A percentile compares a stretch with the other conserved stretches of the same genome.
Evolutionary conservation across 2,888 invertebrate genomes (phyloP).

Genomic region (Amorpha juglandis): DNA sequence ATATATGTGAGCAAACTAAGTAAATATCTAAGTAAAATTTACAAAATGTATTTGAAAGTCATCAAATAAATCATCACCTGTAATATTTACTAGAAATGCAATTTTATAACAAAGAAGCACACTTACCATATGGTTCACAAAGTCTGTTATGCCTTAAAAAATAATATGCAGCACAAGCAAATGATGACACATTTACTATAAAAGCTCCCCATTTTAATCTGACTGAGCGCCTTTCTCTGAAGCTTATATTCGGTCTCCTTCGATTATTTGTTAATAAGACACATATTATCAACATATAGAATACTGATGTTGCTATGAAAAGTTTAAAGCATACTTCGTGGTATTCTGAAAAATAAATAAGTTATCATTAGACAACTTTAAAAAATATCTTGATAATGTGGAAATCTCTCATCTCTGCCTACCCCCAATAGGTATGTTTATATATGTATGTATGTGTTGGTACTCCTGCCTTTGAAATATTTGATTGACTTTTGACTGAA

Average conservation of each 20-base stretch:
- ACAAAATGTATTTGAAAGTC: too few relatives aligned
- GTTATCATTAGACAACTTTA: too few relatives aligned
- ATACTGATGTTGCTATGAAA: constrained; percentile 92
- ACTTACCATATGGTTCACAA: constrained; percentile 96
- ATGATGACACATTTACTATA: constrained; percentile 88
- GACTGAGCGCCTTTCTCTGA: constrained; percentile 87
- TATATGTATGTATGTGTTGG: too few relatives aligned
- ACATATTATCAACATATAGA: constrained; percentile 94
- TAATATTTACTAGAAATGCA: too few relatives aligned
- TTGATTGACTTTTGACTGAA: too few relatives aligned
- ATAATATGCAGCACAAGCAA: constrained; percentile 92
- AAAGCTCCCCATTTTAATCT: constrained; percentile 91
- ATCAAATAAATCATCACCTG: too few relatives aligned
- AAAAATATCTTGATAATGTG: too few relatives aligned
- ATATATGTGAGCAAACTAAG: too few relatives aligned
- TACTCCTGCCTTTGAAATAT: too few relatives aligned
- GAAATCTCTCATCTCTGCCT: too few relatives aligned
- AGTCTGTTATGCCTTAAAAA: constrained; percentile 95
- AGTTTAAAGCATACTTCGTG: constrained; percentile 94
- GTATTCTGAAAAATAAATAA: constrained; percentile 85
- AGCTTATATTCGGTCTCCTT: constrained; percentile 81
- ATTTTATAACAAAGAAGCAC: not conserved
- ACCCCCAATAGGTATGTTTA: too few relatives aligned
- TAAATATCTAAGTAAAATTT: too few relatives aligned
- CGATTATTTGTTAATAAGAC: constrained; percentile 88